phyloP scores from a whole-genome alignment of 1,140 invertebrate genomes.

The Aphelenchoides avenae region DNA sequence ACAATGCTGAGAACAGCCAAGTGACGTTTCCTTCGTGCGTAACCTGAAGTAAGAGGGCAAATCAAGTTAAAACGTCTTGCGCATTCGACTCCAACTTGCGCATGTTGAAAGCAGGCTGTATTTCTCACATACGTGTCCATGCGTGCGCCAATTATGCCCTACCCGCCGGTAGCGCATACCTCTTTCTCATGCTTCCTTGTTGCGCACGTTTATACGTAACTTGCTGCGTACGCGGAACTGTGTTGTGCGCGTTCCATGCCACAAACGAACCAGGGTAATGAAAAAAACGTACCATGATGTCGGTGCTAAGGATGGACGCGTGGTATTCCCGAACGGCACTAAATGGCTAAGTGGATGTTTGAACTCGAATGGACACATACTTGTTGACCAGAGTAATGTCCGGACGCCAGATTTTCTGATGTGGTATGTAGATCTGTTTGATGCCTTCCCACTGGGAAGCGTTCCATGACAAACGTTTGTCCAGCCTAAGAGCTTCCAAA shows the following conservation, averaged over 20 bases:
- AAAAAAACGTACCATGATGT: conserved; percentile 60
- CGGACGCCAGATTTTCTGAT: conserved; percentile 49
- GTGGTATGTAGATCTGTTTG: conserved; percentile 53
- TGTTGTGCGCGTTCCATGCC: too few species aligned
- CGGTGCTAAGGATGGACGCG: conserved; percentile 57
- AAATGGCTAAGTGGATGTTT: too few species aligned
- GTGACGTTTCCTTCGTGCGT: conserved; percentile 63
- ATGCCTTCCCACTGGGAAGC: conserved; percentile 51
- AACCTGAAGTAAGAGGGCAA: conserved; percentile 39
- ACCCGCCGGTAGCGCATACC: too few species aligned
- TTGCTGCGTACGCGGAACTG: too few species aligned
- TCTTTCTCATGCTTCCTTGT: too few species aligned
- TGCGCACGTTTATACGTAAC: too few species aligned
- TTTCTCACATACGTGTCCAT: too few species aligned
- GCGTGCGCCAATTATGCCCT: too few species aligned
- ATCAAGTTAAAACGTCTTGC: too few species aligned
- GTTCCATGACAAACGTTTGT: conserved; percentile 51
- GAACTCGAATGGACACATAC: conserved; percentile 1
- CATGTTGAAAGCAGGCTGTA: too few species aligned
- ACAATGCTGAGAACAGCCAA: conserved; percentile 64
- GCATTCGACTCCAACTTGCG: too few species aligned
- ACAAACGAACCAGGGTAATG: too few species aligned
- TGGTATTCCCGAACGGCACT: conserved; percentile 45
- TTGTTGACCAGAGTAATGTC: conserved; percentile 58
- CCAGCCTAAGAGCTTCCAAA: conserved; percentile 54